phyloP scores from a whole-genome alignment of 2,888 invertebrate species.

The Pteria penguin region DNA sequence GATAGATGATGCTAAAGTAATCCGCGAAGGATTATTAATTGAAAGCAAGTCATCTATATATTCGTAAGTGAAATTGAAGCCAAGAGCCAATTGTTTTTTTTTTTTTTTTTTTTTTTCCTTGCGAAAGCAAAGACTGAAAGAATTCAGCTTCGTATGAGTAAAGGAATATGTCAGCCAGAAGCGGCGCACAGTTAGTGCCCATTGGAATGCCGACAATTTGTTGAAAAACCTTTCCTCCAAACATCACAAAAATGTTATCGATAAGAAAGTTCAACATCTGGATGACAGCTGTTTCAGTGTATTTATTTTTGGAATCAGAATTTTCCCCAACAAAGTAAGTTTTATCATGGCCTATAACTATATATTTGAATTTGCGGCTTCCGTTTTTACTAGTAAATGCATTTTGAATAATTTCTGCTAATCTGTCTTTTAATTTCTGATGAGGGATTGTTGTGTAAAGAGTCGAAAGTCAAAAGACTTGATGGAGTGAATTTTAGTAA shows the following conservation, averaged over 20 bases:
- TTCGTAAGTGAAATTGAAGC: neutral
- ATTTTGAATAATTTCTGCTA: neutral
- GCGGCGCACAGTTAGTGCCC: neutral
- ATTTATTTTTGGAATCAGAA: neutral
- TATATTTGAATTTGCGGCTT: neutral
- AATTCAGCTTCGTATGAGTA: neutral
- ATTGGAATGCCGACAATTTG: neutral
- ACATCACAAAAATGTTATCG: neutral
- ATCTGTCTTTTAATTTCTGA: neutral
- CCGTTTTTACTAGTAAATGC: neutral
- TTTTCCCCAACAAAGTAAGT: neutral
- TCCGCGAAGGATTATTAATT: neutral
- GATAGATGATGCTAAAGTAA: no score
- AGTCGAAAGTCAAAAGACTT: neutral
- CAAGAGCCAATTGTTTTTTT: neutral
- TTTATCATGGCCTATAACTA: neutral
- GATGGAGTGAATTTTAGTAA: no score
- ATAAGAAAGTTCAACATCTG: neutral
- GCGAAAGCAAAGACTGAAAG: neutral
- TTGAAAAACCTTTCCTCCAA: neutral
- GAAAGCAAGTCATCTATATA: neutral
- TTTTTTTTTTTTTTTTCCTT: no score
- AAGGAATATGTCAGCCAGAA: neutral
- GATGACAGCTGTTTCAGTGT: neutral
- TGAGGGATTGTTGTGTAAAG: neutral